Conservation (phyloP, 2,113 vertebrate genomes). For the Colossoma macropomum region DNA sequence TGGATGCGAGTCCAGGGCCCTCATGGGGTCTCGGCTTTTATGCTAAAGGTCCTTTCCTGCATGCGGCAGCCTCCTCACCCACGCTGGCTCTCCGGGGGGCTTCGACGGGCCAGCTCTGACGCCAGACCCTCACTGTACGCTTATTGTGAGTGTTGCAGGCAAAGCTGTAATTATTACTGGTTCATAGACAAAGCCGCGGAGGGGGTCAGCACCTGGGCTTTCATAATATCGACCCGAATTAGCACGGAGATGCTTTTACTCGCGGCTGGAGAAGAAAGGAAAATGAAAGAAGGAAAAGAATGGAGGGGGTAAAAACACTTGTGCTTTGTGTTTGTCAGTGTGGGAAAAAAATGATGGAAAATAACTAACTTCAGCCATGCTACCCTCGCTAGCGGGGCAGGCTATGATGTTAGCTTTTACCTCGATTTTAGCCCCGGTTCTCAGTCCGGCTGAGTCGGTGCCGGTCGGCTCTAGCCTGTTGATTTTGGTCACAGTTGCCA, state of each 20-base stretch:
- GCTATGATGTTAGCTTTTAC: too few species aligned
- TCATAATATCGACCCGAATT: background rate
- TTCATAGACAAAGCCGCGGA: background rate
- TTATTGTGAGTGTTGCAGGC: background rate
- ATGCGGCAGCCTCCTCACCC: background rate
- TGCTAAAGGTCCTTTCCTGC: conserved; percentile 3
- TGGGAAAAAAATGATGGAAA: background rate
- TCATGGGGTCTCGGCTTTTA: conserved; percentile 24
- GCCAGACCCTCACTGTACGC: background rate
- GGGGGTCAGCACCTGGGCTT: conserved; percentile 3
- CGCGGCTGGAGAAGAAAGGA: background rate
- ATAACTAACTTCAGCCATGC: background rate
- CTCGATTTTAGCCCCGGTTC: too few species aligned
- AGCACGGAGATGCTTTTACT: background rate
- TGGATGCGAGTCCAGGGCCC: conserved; percentile 18
- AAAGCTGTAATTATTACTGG: conserved; percentile 17
- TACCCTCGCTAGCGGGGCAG: background rate
- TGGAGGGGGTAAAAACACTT: background rate
- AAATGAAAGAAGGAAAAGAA: background rate
- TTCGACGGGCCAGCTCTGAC: too few species aligned
- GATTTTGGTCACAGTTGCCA: too few species aligned
- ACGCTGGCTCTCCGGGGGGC: background rate
- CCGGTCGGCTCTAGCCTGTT: too few species aligned
- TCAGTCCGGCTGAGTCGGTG: too few species aligned
- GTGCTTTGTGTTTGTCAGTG: too few species aligned